Evolutionary conservation across 2,113 vertebrate species (phyloP).

Genomic region (Sorex araneus): DNA sequence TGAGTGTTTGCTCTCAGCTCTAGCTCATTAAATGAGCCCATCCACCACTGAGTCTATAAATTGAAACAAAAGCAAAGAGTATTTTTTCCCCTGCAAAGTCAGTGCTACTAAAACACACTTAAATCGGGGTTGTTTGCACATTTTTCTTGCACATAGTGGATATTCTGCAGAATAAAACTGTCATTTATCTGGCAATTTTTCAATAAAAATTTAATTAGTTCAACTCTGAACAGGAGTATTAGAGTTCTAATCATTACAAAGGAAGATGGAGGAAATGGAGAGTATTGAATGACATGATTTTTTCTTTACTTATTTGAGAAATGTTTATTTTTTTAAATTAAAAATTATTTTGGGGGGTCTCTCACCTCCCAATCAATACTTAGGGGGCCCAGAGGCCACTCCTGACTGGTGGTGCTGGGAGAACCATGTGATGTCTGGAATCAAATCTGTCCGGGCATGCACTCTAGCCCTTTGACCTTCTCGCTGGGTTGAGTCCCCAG

Average conservation of each 20-base stretch:
- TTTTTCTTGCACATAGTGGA: neutral
- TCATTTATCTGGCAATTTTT: slow-evolving; percentile 2
- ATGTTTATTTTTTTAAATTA: no score
- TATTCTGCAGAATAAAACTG: neutral
- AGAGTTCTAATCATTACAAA: neutral
- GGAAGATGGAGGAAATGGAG: neutral
- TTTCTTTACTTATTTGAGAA: neutral
- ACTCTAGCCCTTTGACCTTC: no score
- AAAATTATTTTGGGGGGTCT: no score
- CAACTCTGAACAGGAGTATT: neutral
- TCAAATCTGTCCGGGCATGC: no score
- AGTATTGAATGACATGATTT: neutral
- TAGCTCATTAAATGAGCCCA: slow-evolving; percentile 77
- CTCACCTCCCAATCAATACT: no score
- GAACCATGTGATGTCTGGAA: no score
- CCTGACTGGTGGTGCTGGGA: no score
- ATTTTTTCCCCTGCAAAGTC: neutral
- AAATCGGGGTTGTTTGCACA: neutral
- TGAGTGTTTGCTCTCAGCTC: slow-evolving; percentile 83
- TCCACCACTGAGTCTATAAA: slow-evolving; percentile 82
- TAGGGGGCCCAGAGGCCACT: no score
- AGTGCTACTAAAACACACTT: slow-evolving; percentile 6
- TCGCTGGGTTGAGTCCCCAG: no score
- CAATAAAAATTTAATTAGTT: neutral
- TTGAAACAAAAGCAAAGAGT: slow-evolving; percentile 78